A percentile compares a stretch with the other conserved stretches of the same genome.
phyloP scores from a whole-genome alignment of 2,888 invertebrate genomes.

The Anoncus sp. region DNA sequence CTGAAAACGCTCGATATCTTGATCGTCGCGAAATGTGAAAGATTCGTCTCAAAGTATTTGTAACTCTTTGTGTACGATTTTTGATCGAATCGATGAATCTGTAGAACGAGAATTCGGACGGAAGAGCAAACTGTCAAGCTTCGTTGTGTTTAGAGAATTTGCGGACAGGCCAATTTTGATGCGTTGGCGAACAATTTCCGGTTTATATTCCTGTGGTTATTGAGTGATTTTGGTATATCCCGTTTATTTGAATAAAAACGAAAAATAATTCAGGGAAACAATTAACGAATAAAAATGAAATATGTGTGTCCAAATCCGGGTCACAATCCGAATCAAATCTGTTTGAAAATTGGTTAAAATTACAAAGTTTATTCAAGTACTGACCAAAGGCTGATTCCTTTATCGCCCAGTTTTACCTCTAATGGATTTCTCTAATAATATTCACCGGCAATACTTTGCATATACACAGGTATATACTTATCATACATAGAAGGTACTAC shows the following conservation, averaged over 20 bases:
- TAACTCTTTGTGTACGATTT: too few species aligned
- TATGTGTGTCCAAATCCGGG: background rate
- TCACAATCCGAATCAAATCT: background rate
- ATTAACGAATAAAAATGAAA: background rate
- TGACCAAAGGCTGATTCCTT: conserved; percentile 8
- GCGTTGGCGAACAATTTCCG: background rate
- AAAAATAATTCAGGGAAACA: too few species aligned
- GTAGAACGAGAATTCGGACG: too few species aligned
- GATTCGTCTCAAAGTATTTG: too few species aligned
- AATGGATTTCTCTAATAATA: conserved; percentile 52
- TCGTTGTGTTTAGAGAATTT: background rate
- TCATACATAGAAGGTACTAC: background rate
- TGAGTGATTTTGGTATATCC: too few species aligned
- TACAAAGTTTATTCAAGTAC: conserved; percentile 6
- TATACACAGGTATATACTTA: conserved; percentile 13
- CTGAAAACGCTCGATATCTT: too few species aligned
- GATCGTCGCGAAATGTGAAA: background rate
- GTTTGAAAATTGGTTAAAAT: background rate
- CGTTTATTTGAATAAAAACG: too few species aligned
- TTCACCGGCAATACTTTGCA: conserved; percentile 24
- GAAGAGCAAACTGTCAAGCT: background rate
- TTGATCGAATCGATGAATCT: too few species aligned
- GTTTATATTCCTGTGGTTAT: too few species aligned
- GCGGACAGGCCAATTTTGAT: background rate
- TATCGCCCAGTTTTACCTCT: conserved; percentile 39